Base-by-base conservation (phyloP, 2,113 vertebrate species). In the Asarcornis scutulata region DNA sequence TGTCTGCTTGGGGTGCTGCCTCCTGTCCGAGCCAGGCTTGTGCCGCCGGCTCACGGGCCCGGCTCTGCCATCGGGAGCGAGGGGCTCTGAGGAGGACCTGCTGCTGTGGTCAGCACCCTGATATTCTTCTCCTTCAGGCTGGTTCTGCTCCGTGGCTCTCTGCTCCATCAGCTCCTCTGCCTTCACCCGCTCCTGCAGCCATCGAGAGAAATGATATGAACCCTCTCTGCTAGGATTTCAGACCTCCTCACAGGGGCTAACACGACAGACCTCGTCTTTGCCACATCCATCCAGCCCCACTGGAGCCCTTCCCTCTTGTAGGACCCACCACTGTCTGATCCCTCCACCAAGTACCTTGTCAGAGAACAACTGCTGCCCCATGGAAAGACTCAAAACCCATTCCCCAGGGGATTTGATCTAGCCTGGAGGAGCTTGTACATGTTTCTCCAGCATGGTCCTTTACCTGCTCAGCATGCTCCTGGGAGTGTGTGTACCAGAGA, bases 401-500 rank as follows among this genome's bases (percentile, higher is more conserved):
- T 91, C 44, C 59, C 66, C 9, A 21, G 56, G 11, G 73, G 27
- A 85, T 42, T 2, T 34, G 34, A 26, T 11, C 81, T 53, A 17
- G 6, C 72, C 59, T 50, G 29, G 76, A 93, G 25, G 50, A 20
- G 10, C 56, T 58, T 7, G 1, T 7, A 32, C 7, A 22, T 5
- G 1, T 16, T 46, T 23, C 66, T 16, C 16, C 80, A 78, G 50
- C 46, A 13, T 0, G 8, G 60, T 17, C 42, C 64, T 36, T 97
- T 91, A 99, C 99, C 99, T 99, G 99, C 95, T 99, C 99, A 22
- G 98, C 98, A 32, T 99, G 99, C 71, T 98, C 98, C 46, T 91
- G 97, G 27, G 99, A 98, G 79, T 98, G 98, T 0, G 99, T 99
- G 95, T 99, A 99, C 99, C 99, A 99, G 76, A 99, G 98, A 0